A percentile compares a stretch with the other conserved stretches of the same genome.
These are phyloP conservation scores for Tipula confusa DNA, from an alignment of 2,888 invertebrate species.

Conservation along the genomic window DNA sequence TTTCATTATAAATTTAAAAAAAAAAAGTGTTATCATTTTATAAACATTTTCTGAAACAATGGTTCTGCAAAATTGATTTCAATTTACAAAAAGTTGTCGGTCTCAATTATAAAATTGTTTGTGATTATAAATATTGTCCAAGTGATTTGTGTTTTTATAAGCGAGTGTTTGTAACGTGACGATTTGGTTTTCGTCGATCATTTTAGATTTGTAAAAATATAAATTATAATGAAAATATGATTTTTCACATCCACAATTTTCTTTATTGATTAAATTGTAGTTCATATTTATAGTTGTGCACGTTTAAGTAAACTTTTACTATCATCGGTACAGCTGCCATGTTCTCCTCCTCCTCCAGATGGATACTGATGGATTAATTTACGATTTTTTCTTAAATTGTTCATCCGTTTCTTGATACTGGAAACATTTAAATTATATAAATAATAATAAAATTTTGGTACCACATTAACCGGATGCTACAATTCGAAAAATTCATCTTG, in stretches of 20 bases:
- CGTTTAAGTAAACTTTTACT: neutral
- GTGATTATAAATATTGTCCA: neutral
- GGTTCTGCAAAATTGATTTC: neutral
- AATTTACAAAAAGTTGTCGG: neutral
- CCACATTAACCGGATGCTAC: constrained; percentile 59
- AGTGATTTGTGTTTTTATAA: neutral
- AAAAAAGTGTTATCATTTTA: neutral
- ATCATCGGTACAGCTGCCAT: neutral
- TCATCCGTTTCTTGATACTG: constrained; percentile 29
- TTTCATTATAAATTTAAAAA: neutral
- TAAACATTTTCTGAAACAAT: neutral
- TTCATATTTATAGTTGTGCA: neutral
- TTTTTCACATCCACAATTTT: neutral
- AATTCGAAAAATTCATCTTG: constrained; percentile 90
- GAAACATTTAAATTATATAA: constrained; percentile 30
- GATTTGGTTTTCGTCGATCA: neutral
- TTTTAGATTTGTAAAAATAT: neutral
- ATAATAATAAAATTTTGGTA: constrained; percentile 39
- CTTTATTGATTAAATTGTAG: neutral
- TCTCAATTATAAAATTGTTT: neutral
- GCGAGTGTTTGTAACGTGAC: neutral
- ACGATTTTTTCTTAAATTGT: constrained; percentile 15
- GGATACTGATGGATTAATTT: neutral
- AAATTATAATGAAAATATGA: neutral
- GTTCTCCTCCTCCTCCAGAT: neutral